Base-by-base conservation (phyloP, 2,797 vertebrate species). In the Poecilia wingei region DNA sequence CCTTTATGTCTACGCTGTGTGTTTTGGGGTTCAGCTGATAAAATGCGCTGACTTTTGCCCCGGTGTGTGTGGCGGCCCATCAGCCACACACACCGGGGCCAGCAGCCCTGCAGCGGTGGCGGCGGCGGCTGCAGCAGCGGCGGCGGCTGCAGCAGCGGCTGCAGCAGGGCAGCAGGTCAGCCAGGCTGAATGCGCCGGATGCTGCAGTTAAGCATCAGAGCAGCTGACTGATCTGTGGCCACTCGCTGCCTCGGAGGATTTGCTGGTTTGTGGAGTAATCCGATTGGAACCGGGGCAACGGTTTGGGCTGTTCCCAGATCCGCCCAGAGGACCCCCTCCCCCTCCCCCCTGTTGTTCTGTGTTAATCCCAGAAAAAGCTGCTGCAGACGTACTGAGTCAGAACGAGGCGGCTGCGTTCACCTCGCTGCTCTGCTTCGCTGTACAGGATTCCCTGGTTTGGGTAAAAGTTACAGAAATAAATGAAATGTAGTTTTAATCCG, bases 201-300 rank as follows among this genome's bases (percentile, higher is more conserved):
- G 72, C 51, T 57, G 79, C 71, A 43, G 69, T 68, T 57, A 45
- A 80, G 36, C 83, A 10, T 2, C 77, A 25, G 55, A 72, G 79
- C 87, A 57, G 78, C 75, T 61, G 74, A 80, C 88, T 78, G 82
- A 33, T 8, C 86, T 51, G 69, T 72, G 41, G 81, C 82, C 86
- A 74, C 87, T 92, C 82, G 53, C 87, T 83, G 81, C 89, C 84
- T 84, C 74, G 0, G 89, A 90, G 93, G 95, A 95, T 95, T 96
- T 95, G 76, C 83, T 88, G 87, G 89, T 95, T 92, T 93, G 88
- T 91, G 86, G 84, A 93, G 84, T 95, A 95, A 95, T 94, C 93
- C 78, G 95, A 94, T 94, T 96, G 92, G 87, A 92, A 88, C 69
- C 57, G 57, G 83, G 87, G 89, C 88, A 84, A 82, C 2, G 83